Conservation (phyloP, 37 sponge, comb jelly and placozoan species). For the Chondrilla cf. caribensis region DNA sequence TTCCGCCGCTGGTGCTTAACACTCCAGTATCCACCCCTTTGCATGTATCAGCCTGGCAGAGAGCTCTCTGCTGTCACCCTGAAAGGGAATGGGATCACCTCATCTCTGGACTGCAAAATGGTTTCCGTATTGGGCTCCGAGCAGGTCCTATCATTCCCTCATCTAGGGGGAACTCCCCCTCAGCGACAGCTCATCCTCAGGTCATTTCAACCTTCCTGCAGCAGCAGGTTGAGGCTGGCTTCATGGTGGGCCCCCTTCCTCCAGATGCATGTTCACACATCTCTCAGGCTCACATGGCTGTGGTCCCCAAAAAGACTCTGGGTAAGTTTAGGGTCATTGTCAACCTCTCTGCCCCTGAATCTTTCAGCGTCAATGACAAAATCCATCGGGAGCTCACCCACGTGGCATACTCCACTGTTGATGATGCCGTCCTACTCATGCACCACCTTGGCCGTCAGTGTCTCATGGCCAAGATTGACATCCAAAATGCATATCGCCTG, state of each 20-base stretch:
- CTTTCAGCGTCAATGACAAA: constrained; percentile 12
- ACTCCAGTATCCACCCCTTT: no score
- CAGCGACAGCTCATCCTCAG: neutral
- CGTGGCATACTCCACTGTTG: neutral
- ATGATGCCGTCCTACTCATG: neutral
- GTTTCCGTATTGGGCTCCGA: no score
- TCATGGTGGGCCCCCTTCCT: neutral
- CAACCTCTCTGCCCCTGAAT: neutral
- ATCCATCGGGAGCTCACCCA: neutral
- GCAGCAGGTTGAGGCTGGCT: neutral
- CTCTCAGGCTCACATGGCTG: neutral
- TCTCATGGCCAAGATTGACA: neutral
- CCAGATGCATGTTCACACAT: no score
- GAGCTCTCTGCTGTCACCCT: no score
- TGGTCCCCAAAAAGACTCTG: neutral
- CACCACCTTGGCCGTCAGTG: neutral
- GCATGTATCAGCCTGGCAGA: no score
- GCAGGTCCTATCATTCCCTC: no score
- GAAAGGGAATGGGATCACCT: no score
- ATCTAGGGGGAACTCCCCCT: neutral
- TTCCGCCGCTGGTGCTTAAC: no score
- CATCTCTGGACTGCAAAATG: no score
- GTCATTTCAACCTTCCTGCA: neutral
- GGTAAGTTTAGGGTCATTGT: constrained; percentile 21
- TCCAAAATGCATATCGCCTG: neutral